Conservation (phyloP, 2,113 vertebrate species). For the Pagrus major region DNA sequence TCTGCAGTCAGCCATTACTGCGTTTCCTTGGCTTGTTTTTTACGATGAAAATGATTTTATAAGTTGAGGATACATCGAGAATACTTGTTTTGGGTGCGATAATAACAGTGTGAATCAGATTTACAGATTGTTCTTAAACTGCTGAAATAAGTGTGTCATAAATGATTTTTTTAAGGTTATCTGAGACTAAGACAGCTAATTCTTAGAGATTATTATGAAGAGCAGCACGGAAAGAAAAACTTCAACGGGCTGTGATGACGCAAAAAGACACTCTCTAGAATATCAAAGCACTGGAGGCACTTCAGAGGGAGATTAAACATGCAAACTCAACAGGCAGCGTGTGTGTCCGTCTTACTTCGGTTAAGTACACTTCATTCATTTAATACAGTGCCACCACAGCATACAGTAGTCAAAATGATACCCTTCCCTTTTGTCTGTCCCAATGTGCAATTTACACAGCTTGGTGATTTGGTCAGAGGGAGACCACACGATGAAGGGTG, state of each 20-base stretch:
- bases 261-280: constrained; percentile 63
- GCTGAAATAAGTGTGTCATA: neutral
- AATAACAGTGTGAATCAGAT: neutral
- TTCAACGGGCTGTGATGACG: constrained; percentile 56
- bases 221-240: constrained; percentile 47
- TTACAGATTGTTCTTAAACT: neutral
- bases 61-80: neutral
- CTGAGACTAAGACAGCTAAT: constrained; percentile 26
- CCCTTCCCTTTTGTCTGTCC: constrained; percentile 67
- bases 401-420: constrained; percentile 68
- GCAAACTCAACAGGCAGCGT: constrained; percentile 2
- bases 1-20: neutral
- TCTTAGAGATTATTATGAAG: constrained; percentile 46
- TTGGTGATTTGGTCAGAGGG: constrained; percentile 76
- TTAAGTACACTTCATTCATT: constrained; percentile 54
- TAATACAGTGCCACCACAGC: constrained; percentile 50
- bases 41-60: constrained; percentile 23
- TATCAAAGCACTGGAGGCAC: constrained; percentile 57
- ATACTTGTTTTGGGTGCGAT: constrained; percentile 2
- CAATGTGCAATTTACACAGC: constrained; percentile 72
- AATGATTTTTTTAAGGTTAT: constrained; percentile 11
- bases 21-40: constrained; percentile 18
- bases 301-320: constrained; percentile 38
- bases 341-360: constrained; percentile 4
- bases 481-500: constrained; percentile 79